Evolutionary conservation across 1,140 invertebrate genomes (phyloP), one percentile per base, ranked within the genome.

Genomic region (Diploscapter pachys): DNA sequence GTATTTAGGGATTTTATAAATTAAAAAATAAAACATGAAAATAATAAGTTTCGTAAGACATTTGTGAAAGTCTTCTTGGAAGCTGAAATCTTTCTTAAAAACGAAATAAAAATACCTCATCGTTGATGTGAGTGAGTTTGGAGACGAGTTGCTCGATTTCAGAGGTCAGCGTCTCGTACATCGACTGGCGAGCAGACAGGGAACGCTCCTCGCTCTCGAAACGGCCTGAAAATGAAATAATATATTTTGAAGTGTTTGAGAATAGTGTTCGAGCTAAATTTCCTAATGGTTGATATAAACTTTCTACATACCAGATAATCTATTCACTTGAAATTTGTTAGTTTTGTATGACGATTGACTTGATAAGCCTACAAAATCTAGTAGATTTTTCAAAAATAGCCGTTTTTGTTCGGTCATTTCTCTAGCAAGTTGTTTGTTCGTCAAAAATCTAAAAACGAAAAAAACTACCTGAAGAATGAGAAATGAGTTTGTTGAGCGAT

Each of bases 401-500:
- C 49, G 4, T 64, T 64, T 5, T 59, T 61, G 13, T 61, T 63
- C 52, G 68, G 48, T 13, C 57, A 72, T 57, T 71, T 81, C 62
- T 57, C 77, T n/a, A 48, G 9, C 55, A 61, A 72, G 52, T 13
- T 4, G 69, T 5, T 48, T 73, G 13, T 66, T 74, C 51, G 53
- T 67, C 11, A 4, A n/a, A 65, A 63, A 55, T 69, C 49, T 4
- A 68, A 63, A 68, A 31, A 31, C 31, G 31, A 31, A 31, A 31
- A 31, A 31, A 31, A 31, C 31, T 31, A 31, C 31, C 31, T 31
- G 31, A 31, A 31, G 31, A 31, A 56, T 81, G 87, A 64, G 93
- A 91, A 50, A 93, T 93, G 48, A 97, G 88, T 89, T 97, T 98
- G 86, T 93, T 96, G 83, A 96, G 95, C 11, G 93, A 92, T 1